phyloP scores from a whole-genome alignment of 2,888 invertebrate species.

The Patella pellucida region DNA sequence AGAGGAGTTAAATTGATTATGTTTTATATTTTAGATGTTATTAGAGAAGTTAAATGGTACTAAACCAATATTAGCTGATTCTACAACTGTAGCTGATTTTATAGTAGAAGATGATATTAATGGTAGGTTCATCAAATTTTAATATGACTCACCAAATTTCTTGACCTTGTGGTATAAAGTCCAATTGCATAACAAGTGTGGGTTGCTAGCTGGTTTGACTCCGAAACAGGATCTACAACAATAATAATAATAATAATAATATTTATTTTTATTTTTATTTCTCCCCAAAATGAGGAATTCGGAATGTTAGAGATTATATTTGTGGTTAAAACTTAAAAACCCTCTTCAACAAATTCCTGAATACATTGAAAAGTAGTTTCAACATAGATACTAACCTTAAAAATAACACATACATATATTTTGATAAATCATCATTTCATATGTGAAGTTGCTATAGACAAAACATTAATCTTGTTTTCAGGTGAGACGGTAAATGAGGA shows the following conservation, averaged over 20 bases:
- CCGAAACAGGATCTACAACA: too few relatives aligned
- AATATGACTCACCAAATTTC: too few relatives aligned
- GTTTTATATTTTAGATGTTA: constrained; percentile 80
- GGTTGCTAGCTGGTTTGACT: too few relatives aligned
- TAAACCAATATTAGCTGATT: constrained; percentile 69
- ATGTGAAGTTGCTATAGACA: constrained; percentile 10
- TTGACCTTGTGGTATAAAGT: too few relatives aligned
- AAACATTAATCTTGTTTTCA: constrained; percentile 22
- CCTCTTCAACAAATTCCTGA: too few relatives aligned
- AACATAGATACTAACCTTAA: neutral
- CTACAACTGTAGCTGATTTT: constrained; percentile 76
- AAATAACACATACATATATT: neutral
- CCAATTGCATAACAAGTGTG: too few relatives aligned
- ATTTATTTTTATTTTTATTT: too few relatives aligned
- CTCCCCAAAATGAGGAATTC: too few relatives aligned
- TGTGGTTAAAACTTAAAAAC: too few relatives aligned
- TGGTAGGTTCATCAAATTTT: constrained; percentile 10
- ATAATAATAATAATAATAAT: too few relatives aligned
- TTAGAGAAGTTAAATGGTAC: constrained; percentile 89
- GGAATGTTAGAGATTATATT: too few relatives aligned
- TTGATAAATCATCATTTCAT: neutral
- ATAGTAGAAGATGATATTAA: constrained; percentile 48
- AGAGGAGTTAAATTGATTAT: neutral
- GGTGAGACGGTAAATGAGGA: constrained; percentile 27
- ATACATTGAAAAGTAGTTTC: too few relatives aligned